phyloP scores from a whole-genome alignment of 2,888 invertebrate species.

The Myopa testacea region DNA sequence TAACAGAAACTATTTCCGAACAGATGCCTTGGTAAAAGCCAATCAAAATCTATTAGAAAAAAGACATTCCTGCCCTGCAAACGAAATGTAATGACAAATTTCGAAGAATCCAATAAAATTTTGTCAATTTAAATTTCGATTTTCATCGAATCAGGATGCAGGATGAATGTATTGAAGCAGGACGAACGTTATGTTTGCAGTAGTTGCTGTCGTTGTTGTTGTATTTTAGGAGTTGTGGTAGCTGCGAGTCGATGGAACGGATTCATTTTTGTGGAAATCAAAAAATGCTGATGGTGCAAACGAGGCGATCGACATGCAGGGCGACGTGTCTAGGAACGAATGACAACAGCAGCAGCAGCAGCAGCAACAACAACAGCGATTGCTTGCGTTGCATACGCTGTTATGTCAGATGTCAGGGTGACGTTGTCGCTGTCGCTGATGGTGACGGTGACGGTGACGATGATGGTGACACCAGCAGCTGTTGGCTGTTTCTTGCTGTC shows the following conservation, averaged over 20 bases:
- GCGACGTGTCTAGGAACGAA: neutral
- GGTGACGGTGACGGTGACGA: neutral
- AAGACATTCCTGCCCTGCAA: neutral
- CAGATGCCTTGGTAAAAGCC: neutral
- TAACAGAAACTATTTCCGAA: neutral
- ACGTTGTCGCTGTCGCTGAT: neutral
- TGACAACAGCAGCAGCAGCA: neutral
- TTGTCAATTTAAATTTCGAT: constrained; percentile 20
- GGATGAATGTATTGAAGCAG: neutral
- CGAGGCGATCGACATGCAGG: neutral
- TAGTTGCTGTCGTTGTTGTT: neutral
- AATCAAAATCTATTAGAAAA: neutral
- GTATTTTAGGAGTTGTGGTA: neutral
- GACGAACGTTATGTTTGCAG: too few species aligned
- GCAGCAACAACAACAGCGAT: neutral
- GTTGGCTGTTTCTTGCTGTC: neutral
- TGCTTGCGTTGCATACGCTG: neutral
- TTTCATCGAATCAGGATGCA: neutral
- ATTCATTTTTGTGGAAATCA: neutral
- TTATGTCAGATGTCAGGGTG: constrained; percentile 13
- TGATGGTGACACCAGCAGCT: neutral
- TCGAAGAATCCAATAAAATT: constrained; percentile 13
- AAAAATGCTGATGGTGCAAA: neutral
- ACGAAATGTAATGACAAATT: constrained; percentile 20
- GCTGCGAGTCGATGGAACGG: neutral